Percentiles rank a stretch among this genome's conserved stretches.
phyloP scores from a whole-genome alignment of 2,888 invertebrate genomes.

The Andrena trimmerana region DNA sequence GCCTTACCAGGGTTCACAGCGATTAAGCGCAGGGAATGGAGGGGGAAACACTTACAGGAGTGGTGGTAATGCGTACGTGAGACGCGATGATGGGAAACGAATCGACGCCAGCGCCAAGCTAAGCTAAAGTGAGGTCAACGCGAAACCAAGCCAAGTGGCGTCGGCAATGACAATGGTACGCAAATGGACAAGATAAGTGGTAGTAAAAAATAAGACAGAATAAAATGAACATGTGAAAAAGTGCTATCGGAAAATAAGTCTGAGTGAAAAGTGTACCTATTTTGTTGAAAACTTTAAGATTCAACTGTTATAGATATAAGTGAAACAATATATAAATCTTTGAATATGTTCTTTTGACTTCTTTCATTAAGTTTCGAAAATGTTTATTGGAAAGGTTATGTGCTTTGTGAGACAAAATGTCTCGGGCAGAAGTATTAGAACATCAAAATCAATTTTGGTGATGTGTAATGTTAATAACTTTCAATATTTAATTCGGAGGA shows the following conservation, averaged over 20 bases:
- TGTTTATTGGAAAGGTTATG: conserved; percentile 38
- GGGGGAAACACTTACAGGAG: no score
- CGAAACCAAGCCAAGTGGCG: no score
- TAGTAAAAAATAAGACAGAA: not conserved
- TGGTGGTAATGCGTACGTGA: no score
- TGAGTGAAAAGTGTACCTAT: not conserved
- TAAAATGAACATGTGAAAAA: not conserved
- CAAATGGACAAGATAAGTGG: no score
- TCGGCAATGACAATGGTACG: no score
- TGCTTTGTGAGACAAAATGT: conserved; percentile 7
- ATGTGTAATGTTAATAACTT: conserved; percentile 15
- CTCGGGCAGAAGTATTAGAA: not conserved
- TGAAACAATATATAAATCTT: not conserved
- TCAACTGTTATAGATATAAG: not conserved
- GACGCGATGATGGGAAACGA: no score
- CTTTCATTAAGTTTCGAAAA: not conserved
- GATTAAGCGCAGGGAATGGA: no score
- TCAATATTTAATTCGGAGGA: not conserved
- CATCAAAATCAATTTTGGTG: not conserved
- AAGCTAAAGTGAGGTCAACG: no score
- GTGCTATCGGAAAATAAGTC: not conserved
- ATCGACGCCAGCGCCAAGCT: no score
- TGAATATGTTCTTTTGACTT: not conserved
- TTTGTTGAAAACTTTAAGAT: not conserved
- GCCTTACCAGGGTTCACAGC: no score